Evolutionary conservation across 2,113 vertebrate species (phyloP), one percentile per base, ranked within the genome.

Genomic region (Capreolus pygargus): DNA sequence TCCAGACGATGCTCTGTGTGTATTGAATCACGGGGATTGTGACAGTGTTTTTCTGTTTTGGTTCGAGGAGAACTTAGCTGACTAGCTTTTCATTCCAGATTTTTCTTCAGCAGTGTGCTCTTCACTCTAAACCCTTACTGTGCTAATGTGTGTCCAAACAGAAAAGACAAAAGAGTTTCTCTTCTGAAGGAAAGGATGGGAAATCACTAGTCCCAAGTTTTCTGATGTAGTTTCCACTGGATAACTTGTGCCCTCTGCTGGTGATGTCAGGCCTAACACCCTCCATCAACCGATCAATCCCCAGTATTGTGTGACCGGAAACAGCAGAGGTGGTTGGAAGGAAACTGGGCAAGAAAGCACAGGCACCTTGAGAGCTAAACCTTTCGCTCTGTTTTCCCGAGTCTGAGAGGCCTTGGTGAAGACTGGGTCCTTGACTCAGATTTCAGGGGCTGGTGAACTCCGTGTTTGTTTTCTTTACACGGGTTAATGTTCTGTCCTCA

Each of bases 181-280:
- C 3, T 64, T 88, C 52, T 81, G 30, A 7, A 6, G 61, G 57
- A 61, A 76, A n/a, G 60, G 45, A 21, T 19, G 45, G 21, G 36
- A 27, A 52, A 61, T 43, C 16, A 0, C 23, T 4, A 1, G 14
- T 33, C 33, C 50, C 21, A 7, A 4, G 57, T n/a, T 57, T 61
- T 78, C 81, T 3, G 39, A 21, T 13, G 33, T 43, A 14, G 50
- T 60, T 81, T 93, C 82, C 47, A 6, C 45, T 25, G 11, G 9
- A 6, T 19, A 30, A 89, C 47, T 92, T 88, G 55, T 11, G 97
- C 98, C 98, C 98, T 70, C 98, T 98, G 94, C 97, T 94, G 98
- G 97, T 5, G 3, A 6, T 21, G 10, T 5, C 6, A 28, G 30
- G 21, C 30, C 39, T 52, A 21, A 25, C 79, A 36, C 21, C 50